phyloP scores from a whole-genome alignment of 2,113 vertebrate genomes.

The Cacatua alba region DNA sequence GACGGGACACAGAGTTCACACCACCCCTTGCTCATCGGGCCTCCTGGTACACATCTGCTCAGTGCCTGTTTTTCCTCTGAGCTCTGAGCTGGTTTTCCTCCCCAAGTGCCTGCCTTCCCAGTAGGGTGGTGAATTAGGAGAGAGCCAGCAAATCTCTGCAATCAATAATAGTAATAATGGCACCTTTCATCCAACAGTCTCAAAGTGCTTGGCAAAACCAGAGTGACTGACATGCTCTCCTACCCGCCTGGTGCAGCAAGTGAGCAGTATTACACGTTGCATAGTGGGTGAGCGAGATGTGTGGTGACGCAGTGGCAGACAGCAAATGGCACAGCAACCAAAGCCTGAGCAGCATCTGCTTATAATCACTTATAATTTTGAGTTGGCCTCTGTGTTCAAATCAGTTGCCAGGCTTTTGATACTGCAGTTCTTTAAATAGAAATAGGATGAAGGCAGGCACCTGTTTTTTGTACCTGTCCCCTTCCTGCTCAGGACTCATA shows the following conservation, averaged over 20 bases:
- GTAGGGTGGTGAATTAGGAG: neutral
- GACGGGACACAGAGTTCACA: neutral
- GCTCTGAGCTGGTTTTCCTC: neutral
- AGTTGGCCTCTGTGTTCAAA: neutral
- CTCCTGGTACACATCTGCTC: neutral
- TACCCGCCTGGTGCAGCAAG: fast-evolving
- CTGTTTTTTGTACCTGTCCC: neutral
- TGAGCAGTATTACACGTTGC: fast-evolving
- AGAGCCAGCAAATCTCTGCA: fast-evolving
- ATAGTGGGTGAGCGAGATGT: neutral
- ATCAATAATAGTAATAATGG: neutral
- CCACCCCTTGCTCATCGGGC: fast-evolving
- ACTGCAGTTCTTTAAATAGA: neutral
- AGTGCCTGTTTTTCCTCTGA: neutral
- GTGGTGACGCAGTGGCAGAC: fast-evolving
- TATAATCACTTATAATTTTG: neutral
- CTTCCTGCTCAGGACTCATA: constrained; percentile 16
- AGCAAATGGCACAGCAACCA: neutral
- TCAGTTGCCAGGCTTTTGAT: neutral
- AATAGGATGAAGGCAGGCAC: neutral
- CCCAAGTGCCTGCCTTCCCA: neutral
- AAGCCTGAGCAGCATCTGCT: neutral
- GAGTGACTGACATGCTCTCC: neutral
- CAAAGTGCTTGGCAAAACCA: neutral
- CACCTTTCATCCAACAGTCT: neutral